Base-by-base conservation (phyloP, 2,888 invertebrate species). In the Sylvicola cinctus region DNA sequence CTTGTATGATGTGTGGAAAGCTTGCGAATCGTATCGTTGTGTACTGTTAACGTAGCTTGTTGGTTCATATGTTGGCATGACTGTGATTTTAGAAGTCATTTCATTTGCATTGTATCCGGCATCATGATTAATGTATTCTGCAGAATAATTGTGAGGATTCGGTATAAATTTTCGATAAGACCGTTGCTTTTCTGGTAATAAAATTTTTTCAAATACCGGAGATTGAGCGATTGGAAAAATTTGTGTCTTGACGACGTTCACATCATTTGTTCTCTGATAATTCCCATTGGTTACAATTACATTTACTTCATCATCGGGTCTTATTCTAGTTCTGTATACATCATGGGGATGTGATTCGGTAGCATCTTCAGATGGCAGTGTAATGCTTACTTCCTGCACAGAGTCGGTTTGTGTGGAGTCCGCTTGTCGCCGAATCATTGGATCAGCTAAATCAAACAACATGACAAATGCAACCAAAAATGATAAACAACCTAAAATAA, bases 401-500 rank as follows among this genome's bases (percentile, higher is more conserved):
- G 36, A 23, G 8, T 45, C 45, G 0, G 45, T 44, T 40, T 44
- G 45, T 11, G 41, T 43, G 3, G 34, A 32, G 23, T 36, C 32
- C 8, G 39, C 29, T 20, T 25, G 29, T 16, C 33, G 33, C 8
- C 38, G 31, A 10, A 32, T 37, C 31, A 41, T 37, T 31, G 41
- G 42, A 33, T 44, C 44, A 16, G 41, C 37, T 29, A 45, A 35
- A 38, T 45, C 45, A 11, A 43, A 36, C 2, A 45, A 31, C 28
- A 43, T 43, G 23, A 45, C 23, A 23, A 44, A 31, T 7, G 40
- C 43, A 16, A 44, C 44, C 15, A 44, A 33, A 38, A 43, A 42
- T 23, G 45, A 45, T 20, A 45, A 34, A 12, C 39, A 37, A 14
- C 45, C 44, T 12, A 45, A 28, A 13, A 43, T 41, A n/a, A 44